phyloP scores from a whole-genome alignment of 92 coral and sea anemone species.

The Zoanthus sociatus region DNA sequence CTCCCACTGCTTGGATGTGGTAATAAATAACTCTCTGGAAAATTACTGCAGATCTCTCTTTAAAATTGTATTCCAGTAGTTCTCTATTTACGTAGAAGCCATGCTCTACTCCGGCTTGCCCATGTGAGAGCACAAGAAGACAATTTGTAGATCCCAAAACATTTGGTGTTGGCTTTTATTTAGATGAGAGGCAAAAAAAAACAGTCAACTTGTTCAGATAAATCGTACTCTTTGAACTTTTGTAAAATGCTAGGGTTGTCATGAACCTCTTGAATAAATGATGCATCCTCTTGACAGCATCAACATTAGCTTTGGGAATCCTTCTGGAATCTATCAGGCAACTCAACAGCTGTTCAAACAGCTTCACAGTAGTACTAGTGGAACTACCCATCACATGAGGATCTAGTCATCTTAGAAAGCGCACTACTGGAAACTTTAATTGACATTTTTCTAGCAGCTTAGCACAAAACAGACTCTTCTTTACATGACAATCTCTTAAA shows the following conservation, averaged over 20 bases:
- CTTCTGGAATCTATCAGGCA: no score
- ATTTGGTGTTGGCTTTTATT: slow-evolving; percentile 16
- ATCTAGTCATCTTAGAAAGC: no score
- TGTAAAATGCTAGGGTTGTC: background rate
- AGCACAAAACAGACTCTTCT: no score
- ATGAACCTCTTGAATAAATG: no score
- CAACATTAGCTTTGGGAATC: no score
- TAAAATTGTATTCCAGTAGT: slow-evolving; percentile 64
- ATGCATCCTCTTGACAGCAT: no score
- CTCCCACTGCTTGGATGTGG: slow-evolving; percentile 69
- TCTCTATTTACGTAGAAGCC: slow-evolving; percentile 72
- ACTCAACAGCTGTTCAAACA: no score
- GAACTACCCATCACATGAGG: no score
- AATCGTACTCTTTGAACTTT: slow-evolving; percentile 2
- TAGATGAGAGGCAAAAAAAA: background rate
- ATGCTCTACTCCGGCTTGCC: slow-evolving; percentile 81
- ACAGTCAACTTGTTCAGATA: background rate
- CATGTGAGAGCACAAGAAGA: slow-evolving; percentile 70
- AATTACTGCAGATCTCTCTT: slow-evolving; percentile 61
- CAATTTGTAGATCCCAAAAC: background rate
- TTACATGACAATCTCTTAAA: no score
- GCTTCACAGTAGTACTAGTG: no score
- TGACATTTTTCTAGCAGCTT: no score
- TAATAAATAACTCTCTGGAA: slow-evolving; percentile 57
- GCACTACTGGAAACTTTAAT: no score